Evolutionary conservation across 2,888 invertebrate genomes (phyloP).

Genomic region (Oligia strigilis): DNA sequence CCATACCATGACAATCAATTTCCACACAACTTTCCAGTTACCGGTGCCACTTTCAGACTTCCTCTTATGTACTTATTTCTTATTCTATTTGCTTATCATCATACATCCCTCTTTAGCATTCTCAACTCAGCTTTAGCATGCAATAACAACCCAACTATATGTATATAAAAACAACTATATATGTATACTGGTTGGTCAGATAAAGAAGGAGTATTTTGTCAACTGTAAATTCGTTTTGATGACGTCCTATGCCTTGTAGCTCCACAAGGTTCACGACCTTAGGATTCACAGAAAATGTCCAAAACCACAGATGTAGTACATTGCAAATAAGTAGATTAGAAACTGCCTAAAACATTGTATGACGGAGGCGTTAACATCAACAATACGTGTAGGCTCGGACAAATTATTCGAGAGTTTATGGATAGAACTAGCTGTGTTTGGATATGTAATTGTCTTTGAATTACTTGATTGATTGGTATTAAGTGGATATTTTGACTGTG

Average conservation of each 20-base stretch:
- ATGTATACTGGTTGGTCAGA: neutral
- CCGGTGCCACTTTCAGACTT: neutral
- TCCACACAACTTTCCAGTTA: neutral
- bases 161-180: no score
- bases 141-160: neutral
- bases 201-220: no score
- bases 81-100: neutral
- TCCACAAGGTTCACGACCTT: neutral
- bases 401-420: conserved; percentile 50
- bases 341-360: conserved; percentile 31
- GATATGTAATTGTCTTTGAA: conserved; percentile 39
- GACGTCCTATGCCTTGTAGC: no score
- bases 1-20: neutral
- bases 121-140: neutral
- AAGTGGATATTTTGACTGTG: conserved; percentile 23
- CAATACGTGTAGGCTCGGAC: conserved; percentile 58
- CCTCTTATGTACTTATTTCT: neutral
- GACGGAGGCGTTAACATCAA: conserved; percentile 55
- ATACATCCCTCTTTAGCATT: neutral
- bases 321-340: conserved; percentile 16
- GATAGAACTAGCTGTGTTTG: conserved; percentile 34
- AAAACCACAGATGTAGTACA: neutral
- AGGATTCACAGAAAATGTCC: neutral
- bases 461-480: conserved; percentile 52
- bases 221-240: neutral